These are phyloP conservation scores for Artibeus lituratus DNA, from an alignment of 2,797 vertebrate genomes.

Conservation along the genomic window DNA sequence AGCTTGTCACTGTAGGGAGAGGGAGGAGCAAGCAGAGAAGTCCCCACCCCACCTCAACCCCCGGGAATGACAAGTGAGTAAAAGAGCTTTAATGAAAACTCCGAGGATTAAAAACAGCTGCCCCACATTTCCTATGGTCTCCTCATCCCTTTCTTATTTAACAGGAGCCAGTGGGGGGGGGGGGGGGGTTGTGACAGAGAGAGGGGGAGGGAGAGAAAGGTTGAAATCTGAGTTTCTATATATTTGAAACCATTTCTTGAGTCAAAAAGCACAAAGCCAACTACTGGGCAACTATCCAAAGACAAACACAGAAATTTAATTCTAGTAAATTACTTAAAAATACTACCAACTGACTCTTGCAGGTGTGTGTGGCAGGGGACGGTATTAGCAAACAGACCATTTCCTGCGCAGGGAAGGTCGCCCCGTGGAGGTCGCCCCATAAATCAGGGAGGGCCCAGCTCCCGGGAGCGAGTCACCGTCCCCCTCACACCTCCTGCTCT, in stretches of 20 bases:
- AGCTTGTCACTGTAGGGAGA: rapidly evolving
- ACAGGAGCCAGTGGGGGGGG: not conserved
- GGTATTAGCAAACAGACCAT: not conserved
- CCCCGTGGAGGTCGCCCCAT: constrained; percentile 11
- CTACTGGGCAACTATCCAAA: constrained; percentile 46
- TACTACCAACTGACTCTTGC: not conserved
- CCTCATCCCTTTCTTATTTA: not conserved
- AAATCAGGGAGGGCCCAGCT: not conserved
- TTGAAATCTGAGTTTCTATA: not conserved
- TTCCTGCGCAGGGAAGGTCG: constrained; percentile 41
- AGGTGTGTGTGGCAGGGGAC: constrained; percentile 29
- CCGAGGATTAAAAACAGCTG: not conserved
- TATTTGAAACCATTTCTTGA: constrained; percentile 23
- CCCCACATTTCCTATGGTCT: not conserved
- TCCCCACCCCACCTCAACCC: too few species aligned
- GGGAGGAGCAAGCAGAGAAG: not conserved
- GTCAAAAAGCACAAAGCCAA: constrained; percentile 3
- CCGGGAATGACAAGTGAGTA: too few species aligned
- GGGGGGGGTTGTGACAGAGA: not conserved
- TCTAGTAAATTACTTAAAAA: constrained; percentile 48
- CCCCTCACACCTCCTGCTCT: not conserved
- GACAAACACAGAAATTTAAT: constrained; percentile 35
- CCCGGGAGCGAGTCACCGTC: not conserved
- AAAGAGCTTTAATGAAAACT: not conserved
- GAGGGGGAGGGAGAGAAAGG: not conserved